Base-by-base conservation (phyloP, 2,797 vertebrate species). In the Staurois parvus region DNA sequence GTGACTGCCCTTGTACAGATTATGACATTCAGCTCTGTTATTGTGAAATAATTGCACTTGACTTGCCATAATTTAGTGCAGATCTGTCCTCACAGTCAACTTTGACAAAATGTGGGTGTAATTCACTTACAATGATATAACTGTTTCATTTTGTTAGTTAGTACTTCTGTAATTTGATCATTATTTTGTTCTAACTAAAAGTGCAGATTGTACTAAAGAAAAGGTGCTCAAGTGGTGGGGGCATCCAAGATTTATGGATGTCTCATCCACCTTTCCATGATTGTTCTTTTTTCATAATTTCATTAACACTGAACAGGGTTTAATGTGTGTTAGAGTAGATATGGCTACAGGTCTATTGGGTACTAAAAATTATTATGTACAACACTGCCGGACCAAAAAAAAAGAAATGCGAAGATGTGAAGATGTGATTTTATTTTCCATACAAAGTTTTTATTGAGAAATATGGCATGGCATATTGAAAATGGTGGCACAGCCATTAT, bases 1-100 rank as follows among this genome's bases (percentile, higher is more conserved):
- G 92, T 92, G 90, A 92, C 92, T 93, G 92, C 90, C 92, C 94
- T 92, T 90, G 92, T 91, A 92, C 94, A 94, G 94, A 86, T 1
- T 92, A 93, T 91, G 88, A 92, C 89, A 91, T 90, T 91, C 89
- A 89, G 92, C 93, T 93, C 92, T 92, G 90, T 91, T 85, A 83
- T 90, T 91, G 93, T 91, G 91, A 90, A 92, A 90, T 89, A 89
- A 90, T 93, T 91, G 92, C 91, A 87, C 91, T 83, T 92, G 87
- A 90, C 91, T 74, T 87, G 66, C 76, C 76, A 84, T 70, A 75
- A 79, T 75, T 83, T 75, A 79, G 81, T 87, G 76, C 76, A 56
- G 76, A 79, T 59, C 76, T n/a, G 68, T 83, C 72, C 69, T 83
- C 81, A 81, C 72, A 89, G 89, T 92, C 91, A 92, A 90, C 91